Evolutionary conservation across 2,113 vertebrate species (phyloP).

Genomic region (Pseudonaja textilis): DNA sequence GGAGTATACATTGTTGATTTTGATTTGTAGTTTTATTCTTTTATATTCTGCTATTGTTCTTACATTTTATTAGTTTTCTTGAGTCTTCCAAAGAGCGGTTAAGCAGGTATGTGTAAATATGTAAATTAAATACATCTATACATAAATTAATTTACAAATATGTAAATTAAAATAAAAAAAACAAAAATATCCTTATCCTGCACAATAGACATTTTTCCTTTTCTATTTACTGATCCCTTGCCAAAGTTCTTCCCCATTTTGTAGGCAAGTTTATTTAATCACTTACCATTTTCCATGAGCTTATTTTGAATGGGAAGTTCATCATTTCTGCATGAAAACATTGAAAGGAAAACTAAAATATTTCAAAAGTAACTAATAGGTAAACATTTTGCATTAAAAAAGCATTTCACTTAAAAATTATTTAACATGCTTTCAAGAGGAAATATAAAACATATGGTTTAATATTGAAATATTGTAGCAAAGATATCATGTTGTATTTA

Average conservation of each 20-base stretch:
- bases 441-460: neutral
- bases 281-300: conserved; percentile 64
- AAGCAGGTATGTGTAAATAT: neutral
- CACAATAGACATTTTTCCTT: neutral
- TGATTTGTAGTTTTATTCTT: neutral
- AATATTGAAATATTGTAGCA: neutral
- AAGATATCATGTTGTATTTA: neutral
- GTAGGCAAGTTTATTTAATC: neutral
- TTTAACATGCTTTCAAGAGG: neutral
- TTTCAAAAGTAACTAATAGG: neutral
- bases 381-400: neutral
- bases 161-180: neutral
- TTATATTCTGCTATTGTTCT: neutral
- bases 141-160: neutral
- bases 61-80: neutral
- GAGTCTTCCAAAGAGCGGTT: neutral
- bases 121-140: neutral
- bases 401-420: neutral
- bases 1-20: neutral
- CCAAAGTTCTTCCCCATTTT: neutral
- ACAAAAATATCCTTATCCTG: neutral
- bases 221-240: neutral
- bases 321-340: conserved; percentile 35
- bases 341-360: conserved; percentile 34
- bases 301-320: conserved; percentile 40